These are phyloP conservation scores for Leucozona laternaria DNA, from an alignment of 2,888 invertebrate species.

Conservation along the genomic window DNA sequence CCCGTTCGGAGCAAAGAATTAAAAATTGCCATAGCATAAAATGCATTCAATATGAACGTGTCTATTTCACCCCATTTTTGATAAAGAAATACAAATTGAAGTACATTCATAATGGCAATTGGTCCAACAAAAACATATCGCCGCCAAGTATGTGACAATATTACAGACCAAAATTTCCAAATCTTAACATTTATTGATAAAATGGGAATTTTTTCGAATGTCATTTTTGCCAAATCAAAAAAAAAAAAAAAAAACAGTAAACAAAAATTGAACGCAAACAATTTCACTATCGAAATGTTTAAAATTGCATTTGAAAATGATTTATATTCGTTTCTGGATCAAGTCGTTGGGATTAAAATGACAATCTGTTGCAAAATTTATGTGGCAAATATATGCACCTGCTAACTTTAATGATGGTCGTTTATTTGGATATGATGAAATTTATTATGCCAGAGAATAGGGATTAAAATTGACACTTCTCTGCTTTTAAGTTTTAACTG, in stretches of 20 bases:
- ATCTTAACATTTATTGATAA: constrained; percentile 80
- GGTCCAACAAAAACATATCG: constrained; percentile 79
- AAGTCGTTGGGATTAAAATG: constrained; percentile 37
- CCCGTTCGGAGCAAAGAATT: constrained; percentile 80
- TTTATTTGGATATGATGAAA: constrained; percentile 59
- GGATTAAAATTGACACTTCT: constrained; percentile 36
- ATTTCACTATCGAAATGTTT: constrained; percentile 27
- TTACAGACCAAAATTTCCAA: constrained; percentile 79
- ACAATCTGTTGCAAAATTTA: constrained; percentile 61
- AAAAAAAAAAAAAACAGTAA: too few relatives aligned
- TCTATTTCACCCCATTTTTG: constrained; percentile 79
- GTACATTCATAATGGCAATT: constrained; percentile 78
- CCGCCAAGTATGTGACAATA: constrained; percentile 79
- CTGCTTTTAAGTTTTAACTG: constrained; percentile 30
- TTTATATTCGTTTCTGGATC: constrained; percentile 54
- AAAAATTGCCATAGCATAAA: constrained; percentile 79
- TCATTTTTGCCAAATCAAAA: constrained; percentile 72
- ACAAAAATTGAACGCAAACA: background rate
- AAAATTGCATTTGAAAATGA: constrained; percentile 16
- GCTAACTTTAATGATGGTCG: constrained; percentile 24
- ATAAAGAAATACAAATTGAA: constrained; percentile 80
- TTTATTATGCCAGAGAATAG: constrained; percentile 52
- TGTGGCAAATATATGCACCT: constrained; percentile 49
- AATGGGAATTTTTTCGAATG: constrained; percentile 75
- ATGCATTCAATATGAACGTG: constrained; percentile 80